These are phyloP conservation scores for Acanthoscelides obtectus DNA, from an alignment of 2,888 invertebrate species.

Conservation along the genomic window DNA sequence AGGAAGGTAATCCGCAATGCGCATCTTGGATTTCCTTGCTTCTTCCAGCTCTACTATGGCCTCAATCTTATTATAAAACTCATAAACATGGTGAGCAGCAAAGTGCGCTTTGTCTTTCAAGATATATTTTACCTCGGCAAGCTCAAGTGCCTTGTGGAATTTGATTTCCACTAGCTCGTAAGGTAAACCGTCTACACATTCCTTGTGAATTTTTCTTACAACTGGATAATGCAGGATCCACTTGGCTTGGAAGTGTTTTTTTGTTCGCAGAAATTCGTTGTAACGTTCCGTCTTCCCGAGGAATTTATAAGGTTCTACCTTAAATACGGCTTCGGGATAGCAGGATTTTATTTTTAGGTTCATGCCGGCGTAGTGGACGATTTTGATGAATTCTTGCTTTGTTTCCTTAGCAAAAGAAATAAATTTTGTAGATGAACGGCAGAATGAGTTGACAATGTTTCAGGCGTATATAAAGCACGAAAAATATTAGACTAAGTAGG, in stretches of 20 bases:
- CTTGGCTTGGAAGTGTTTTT: constrained; percentile 52
- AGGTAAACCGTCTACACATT: constrained; percentile 52
- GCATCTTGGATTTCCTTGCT: not conserved
- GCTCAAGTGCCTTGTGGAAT: constrained; percentile 22
- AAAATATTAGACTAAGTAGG: no score
- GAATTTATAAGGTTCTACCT: constrained; percentile 55
- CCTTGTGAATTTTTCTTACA: constrained; percentile 55
- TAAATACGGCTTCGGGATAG: constrained; percentile 57
- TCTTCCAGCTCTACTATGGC: constrained; percentile 18
- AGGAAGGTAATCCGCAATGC: constrained; percentile 19
- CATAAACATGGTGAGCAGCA: constrained; percentile 23
- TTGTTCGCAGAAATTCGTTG: constrained; percentile 53
- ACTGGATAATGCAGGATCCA: constrained; percentile 60
- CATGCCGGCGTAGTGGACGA: constrained; percentile 42
- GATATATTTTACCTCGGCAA: constrained; percentile 24
- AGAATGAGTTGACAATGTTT: no score
- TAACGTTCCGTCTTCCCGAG: constrained; percentile 59
- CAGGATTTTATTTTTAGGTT: constrained; percentile 26
- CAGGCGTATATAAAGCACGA: no score
- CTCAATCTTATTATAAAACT: constrained; percentile 26
- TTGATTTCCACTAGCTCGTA: constrained; percentile 50
- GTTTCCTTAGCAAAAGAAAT: no score
- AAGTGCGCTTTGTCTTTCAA: constrained; percentile 26
- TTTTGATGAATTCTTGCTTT: constrained; percentile 54
- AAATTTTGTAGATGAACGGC: no score